Conservation (phyloP, 2,888 invertebrate species). For the Aquatica leii region DNA sequence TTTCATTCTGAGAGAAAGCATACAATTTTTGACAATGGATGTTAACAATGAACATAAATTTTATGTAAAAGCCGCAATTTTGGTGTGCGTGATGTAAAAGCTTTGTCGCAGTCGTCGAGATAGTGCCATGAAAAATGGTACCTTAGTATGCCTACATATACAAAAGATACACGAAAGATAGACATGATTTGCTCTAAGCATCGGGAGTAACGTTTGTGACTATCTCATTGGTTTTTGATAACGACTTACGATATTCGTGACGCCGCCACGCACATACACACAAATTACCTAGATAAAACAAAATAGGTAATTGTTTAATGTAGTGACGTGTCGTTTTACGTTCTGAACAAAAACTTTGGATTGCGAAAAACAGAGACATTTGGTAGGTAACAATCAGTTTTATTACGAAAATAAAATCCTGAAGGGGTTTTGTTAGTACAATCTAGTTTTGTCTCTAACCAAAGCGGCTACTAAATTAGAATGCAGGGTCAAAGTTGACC, state of each 20-base stretch:
- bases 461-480: slow-evolving; percentile 53
- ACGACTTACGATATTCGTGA: slow-evolving; percentile 17
- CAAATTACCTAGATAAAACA: not conserved
- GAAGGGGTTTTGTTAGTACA: slow-evolving; percentile 41
- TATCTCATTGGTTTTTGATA: slow-evolving; percentile 38
- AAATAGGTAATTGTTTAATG: slow-evolving; percentile 28
- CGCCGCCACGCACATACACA: slow-evolving; percentile 16
- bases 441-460: slow-evolving; percentile 51
- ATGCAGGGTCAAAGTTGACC: slow-evolving; percentile 54
- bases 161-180: slow-evolving; percentile 48
- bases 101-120: slow-evolving; percentile 41
- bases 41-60: slow-evolving; percentile 43
- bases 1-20: slow-evolving; percentile 32
- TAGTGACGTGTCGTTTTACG: slow-evolving; percentile 13
- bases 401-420: slow-evolving; percentile 36
- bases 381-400: slow-evolving; percentile 34
- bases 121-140: slow-evolving; percentile 45
- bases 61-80: slow-evolving; percentile 40
- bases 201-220: slow-evolving; percentile 42
- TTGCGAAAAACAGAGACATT: slow-evolving; percentile 19
- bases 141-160: slow-evolving; percentile 34
- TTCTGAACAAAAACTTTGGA: slow-evolving; percentile 14
- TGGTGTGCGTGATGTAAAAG: slow-evolving; percentile 41
- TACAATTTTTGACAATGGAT: slow-evolving; percentile 40
- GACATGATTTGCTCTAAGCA: slow-evolving; percentile 45